Evolutionary conservation across 2,888 invertebrate species (phyloP).

Genomic region (Drosophila ustulata): DNA sequence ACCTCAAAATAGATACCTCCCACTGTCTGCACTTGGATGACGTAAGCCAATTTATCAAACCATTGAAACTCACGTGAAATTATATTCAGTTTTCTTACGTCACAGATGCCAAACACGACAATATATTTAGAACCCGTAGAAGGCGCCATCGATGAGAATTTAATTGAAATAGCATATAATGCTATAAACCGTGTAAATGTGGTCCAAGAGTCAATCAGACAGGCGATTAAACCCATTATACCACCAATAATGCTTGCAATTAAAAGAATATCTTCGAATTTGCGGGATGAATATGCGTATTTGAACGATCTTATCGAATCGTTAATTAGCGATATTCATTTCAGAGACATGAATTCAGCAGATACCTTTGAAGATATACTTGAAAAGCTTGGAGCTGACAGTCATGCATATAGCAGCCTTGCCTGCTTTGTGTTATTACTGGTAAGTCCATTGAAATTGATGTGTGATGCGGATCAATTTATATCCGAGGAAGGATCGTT

Average conservation of each 20-base stretch:
- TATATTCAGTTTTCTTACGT: background rate
- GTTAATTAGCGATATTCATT: slow-evolving; percentile 20
- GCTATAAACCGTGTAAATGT: background rate
- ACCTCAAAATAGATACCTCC: slow-evolving; percentile 83
- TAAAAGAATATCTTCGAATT: background rate
- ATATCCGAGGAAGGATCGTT: no score
- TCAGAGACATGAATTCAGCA: background rate
- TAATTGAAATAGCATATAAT: slow-evolving; percentile 3
- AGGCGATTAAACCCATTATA: background rate
- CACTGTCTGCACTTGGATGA: slow-evolving; percentile 19
- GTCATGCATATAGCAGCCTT: slow-evolving; percentile 86
- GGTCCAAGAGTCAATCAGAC: background rate
- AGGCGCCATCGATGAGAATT: slow-evolving; percentile 1
- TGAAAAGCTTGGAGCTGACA: slow-evolving; percentile 7
- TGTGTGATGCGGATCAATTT: no score
- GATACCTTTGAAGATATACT: slow-evolving; percentile 31
- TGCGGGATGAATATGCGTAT: background rate
- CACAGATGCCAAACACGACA: slow-evolving; percentile 39
- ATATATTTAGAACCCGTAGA: slow-evolving; percentile 8
- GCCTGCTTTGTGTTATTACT: slow-evolving; percentile 90
- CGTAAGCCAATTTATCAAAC: background rate
- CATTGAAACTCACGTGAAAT: background rate
- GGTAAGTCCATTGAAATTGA: slow-evolving; percentile 82
- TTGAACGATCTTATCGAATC: slow-evolving; percentile 6
- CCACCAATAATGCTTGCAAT: slow-evolving; percentile 12